These are phyloP conservation scores for Plecotus auritus DNA, from an alignment of 2,113 vertebrate species.

Conservation along the genomic window DNA sequence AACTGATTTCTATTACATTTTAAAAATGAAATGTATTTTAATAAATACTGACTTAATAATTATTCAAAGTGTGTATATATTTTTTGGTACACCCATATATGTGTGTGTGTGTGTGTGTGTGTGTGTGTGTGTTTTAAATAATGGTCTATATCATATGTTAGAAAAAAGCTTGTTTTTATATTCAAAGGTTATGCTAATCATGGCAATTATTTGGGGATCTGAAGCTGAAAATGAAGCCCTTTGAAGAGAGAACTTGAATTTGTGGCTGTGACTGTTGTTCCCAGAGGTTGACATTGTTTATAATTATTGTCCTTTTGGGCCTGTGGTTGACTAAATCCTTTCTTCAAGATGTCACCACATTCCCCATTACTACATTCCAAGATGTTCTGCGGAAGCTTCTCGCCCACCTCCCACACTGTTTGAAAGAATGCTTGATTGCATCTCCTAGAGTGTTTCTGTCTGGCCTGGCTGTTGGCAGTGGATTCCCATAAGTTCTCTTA, in stretches of 20 bases:
- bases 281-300: neutral
- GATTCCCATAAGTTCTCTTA: neutral
- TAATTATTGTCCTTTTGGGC: slow-evolving; percentile 19
- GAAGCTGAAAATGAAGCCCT: neutral
- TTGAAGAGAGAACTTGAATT: slow-evolving; percentile 28
- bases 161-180: neutral
- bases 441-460: neutral
- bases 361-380: neutral
- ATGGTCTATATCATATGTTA: neutral
- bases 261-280: neutral
- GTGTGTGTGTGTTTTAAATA: neutral
- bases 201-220: neutral
- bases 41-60: no score
- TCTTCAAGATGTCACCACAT: neutral
- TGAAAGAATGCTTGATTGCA: neutral
- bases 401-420: neutral
- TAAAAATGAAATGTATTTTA: no score
- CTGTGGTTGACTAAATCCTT: neutral
- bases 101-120: no score
- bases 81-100: no score
- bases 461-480: neutral
- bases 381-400: neutral
- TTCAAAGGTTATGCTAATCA: neutral
- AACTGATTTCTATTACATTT: no score
- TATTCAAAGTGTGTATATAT: no score